Evolutionary conservation across 2,888 invertebrate genomes (phyloP), one percentile per base, ranked within the genome.

Genomic region (Shargacucullia verbasci): DNA sequence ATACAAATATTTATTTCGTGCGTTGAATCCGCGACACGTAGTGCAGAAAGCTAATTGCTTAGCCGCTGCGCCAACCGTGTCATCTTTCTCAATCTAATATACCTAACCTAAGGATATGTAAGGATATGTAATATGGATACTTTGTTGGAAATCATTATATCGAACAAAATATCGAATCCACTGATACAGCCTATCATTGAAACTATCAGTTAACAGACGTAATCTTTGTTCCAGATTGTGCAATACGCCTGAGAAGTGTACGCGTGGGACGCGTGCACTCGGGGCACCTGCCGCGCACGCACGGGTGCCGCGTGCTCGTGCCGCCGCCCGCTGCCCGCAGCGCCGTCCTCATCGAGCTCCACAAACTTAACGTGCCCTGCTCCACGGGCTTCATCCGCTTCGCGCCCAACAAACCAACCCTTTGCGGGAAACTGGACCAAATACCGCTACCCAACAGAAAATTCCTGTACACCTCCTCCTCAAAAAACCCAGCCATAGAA

Each of bases 341-440:
- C 81, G 96, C 96, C 69, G 88, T 96, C 56, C 95, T 97, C 47
- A 82, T 96, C 14, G 95, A 96, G 76, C 91, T 97, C 1, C 95
- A 94, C 75, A 95, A 96, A 55, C 93, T 97, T 52, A 97, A 97
- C 91, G 95, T 96, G 38, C 96, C 96, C 39, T 97, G 97, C 86
- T 85, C 94, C 52, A 90, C 86, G 34, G 95, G 95, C 38, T 95
- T 94, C 84, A 86, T 96, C 44, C 94, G 95, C 66, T 95, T 96
- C 81, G 87, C 93, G 37, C 91, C 94, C 40, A 94, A 92, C 60
- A 83, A 93, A 14, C 89, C 92, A 8, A 88, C 87, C 1, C 84
- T 96, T 11, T 96, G 96, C 84, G 97, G 97, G 1, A 97, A 97
- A 81, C 89, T 96, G 4, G 96, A 97, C 81, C 96, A 97, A 83